These are phyloP conservation scores for Polietes domitor DNA, from an alignment of 2,888 invertebrate species.

Conservation along the genomic window DNA sequence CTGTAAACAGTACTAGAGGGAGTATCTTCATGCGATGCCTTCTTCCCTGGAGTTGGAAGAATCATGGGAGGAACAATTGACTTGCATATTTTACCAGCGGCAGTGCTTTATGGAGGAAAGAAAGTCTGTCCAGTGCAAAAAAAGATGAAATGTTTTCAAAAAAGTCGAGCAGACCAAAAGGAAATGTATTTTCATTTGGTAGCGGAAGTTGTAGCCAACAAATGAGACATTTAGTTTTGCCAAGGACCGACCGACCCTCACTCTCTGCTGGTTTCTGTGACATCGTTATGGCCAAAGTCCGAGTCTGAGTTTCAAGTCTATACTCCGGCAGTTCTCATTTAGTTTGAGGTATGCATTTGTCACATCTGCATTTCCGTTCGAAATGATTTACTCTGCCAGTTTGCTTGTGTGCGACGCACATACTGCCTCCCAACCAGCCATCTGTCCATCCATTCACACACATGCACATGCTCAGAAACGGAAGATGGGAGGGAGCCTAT, in stretches of 20 bases:
- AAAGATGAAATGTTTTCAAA: not conserved
- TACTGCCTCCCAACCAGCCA: no score
- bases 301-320: not conserved
- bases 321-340: slow-evolving; percentile 41
- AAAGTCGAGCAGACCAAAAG: slow-evolving; percentile 69
- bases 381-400: slow-evolving; percentile 53
- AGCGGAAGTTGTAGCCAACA: slow-evolving; percentile 77
- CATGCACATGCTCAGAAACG: slow-evolving; percentile 9
- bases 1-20: not conserved
- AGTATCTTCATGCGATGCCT: not conserved
- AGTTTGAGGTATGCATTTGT: slow-evolving; percentile 54
- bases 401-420: no score
- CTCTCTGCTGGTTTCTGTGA: not conserved
- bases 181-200: slow-evolving; percentile 80
- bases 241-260: not conserved
- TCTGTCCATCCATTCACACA: not conserved
- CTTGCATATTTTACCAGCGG: slow-evolving; percentile 61
- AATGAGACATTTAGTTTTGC: slow-evolving; percentile 80
- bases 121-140: not conserved
- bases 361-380: slow-evolving; percentile 58
- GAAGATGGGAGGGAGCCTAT: not conserved
- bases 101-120: not conserved
- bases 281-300: not conserved
- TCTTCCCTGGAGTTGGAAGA: slow-evolving; percentile 8
- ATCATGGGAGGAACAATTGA: slow-evolving; percentile 55